A percentile compares a stretch with the other conserved stretches of the same genome.
Conservation (phyloP, 53 echinoderm and acorn worm genomes). For the Holothuria leucospilota region DNA sequence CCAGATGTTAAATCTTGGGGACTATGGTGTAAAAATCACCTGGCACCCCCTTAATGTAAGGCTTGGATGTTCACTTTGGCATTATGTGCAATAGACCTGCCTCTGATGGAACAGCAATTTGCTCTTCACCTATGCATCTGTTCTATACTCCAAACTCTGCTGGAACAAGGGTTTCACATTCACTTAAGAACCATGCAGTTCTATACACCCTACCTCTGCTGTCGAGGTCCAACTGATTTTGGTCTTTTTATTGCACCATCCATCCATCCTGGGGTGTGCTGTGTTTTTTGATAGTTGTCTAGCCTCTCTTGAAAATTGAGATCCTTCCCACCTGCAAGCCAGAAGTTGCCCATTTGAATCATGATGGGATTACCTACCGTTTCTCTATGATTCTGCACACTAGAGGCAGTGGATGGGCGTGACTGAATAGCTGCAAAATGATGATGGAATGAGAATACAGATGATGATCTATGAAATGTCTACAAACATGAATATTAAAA, state of each 20-base stretch:
- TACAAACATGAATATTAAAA: too few relatives aligned
- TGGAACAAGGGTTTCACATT: too few relatives aligned
- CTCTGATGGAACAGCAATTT: too few relatives aligned
- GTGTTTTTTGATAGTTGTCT: constrained; percentile 71
- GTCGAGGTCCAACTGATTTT: constrained; percentile 79
- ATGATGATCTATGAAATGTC: too few relatives aligned
- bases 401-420: constrained; percentile 62
- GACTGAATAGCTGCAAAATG: constrained; percentile 1
- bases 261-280: constrained; percentile 91
- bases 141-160: too few relatives aligned
- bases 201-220: constrained; percentile 51
- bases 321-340: constrained; percentile 91
- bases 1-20: too few relatives aligned
- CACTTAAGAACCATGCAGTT: background rate
- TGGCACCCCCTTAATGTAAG: too few relatives aligned
- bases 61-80: too few relatives aligned
- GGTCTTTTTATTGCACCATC: constrained; percentile 83
- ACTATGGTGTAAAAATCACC: too few relatives aligned
- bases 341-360: constrained; percentile 79
- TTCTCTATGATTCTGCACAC: constrained; percentile 27
- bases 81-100: too few relatives aligned
- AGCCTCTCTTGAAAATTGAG: constrained; percentile 69
- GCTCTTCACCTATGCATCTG: too few relatives aligned
- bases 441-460: too few relatives aligned
- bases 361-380: constrained; percentile 67